Conservation (phyloP, 2,888 invertebrate species). For the Strigamia transsilvanica region DNA sequence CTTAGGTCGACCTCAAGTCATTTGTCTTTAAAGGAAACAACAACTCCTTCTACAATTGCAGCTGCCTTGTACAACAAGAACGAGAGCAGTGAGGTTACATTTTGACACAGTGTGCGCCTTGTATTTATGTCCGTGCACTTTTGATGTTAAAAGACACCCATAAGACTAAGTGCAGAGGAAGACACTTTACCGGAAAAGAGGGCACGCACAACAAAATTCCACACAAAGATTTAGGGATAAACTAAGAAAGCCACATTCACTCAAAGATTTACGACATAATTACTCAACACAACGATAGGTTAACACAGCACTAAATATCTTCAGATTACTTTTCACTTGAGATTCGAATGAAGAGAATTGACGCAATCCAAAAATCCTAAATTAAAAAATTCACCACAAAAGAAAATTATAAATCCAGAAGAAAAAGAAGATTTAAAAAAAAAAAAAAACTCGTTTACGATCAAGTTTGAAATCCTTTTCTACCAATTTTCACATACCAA, state of each 20-base stretch:
- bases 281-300: conserved; percentile 28
- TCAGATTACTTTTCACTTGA: neutral
- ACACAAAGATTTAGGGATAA: neutral
- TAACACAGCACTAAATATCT: conserved; percentile 26
- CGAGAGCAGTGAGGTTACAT: conserved; percentile 29
- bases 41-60: conserved; percentile 12
- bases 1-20: conserved; percentile 38
- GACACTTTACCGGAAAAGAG: conserved; percentile 25
- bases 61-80: conserved; percentile 27
- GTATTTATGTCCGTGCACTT: conserved; percentile 26
- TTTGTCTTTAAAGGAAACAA: conserved; percentile 33
- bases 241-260: neutral
- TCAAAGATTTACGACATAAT: conserved; percentile 35
- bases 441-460: neutral
- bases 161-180: neutral
- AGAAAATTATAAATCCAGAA: neutral
- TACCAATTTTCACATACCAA: conserved; percentile 34
- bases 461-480: conserved; percentile 15
- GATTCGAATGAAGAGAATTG: neutral
- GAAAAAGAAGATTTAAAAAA: neutral
- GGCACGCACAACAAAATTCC: conserved; percentile 10
- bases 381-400: neutral
- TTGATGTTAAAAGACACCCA: conserved; percentile 31
- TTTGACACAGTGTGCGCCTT: conserved; percentile 27
- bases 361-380: neutral